A percentile compares a stretch with the other conserved stretches of the same genome.
These are phyloP conservation scores for Wiebesia pumilae DNA, from an alignment of 1,140 invertebrate species.

Conservation along the genomic window DNA sequence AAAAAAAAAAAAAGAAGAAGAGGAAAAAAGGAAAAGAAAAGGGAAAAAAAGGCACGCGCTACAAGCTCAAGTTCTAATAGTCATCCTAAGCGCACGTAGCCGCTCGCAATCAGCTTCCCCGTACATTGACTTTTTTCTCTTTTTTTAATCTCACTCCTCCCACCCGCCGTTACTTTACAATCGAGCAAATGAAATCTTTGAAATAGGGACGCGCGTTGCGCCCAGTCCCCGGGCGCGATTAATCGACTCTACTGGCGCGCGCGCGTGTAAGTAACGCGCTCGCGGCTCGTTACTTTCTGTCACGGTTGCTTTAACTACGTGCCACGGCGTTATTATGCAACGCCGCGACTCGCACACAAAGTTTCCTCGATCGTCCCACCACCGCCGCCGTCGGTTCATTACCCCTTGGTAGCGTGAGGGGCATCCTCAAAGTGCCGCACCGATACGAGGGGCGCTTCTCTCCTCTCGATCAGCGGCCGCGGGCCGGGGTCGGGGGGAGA, in stretches of 20 bases:
- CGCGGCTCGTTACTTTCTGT: constrained; percentile 58
- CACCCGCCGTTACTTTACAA: constrained; percentile 4
- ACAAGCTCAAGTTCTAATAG: constrained; percentile 14
- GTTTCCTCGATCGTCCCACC: background rate
- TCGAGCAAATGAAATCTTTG: constrained; percentile 22
- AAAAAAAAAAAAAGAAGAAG: background rate
- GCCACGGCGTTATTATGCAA: constrained; percentile 58
- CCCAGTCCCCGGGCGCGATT: constrained; percentile 22
- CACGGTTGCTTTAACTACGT: constrained; percentile 59
- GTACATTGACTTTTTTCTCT: background rate
- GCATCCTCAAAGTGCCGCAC: background rate
- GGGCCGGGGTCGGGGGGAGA: background rate
- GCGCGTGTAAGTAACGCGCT: constrained; percentile 36
- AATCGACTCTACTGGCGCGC: constrained; percentile 17
- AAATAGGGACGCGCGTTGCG: background rate
- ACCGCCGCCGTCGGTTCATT: constrained; percentile 39
- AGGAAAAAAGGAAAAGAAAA: background rate
- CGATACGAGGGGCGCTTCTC: background rate
- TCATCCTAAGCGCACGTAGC: constrained; percentile 26
- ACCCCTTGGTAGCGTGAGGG: constrained; percentile 33
- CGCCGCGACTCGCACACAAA: constrained; percentile 37
- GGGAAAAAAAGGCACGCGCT: background rate
- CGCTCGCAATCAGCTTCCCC: background rate
- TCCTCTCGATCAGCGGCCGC: background rate
- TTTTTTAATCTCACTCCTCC: constrained; percentile 5